Percentiles rank a stretch among this genome's conserved stretches.
These are phyloP conservation scores for Diarsia rubi DNA, from an alignment of 2,888 invertebrate genomes.

Conservation along the genomic window DNA sequence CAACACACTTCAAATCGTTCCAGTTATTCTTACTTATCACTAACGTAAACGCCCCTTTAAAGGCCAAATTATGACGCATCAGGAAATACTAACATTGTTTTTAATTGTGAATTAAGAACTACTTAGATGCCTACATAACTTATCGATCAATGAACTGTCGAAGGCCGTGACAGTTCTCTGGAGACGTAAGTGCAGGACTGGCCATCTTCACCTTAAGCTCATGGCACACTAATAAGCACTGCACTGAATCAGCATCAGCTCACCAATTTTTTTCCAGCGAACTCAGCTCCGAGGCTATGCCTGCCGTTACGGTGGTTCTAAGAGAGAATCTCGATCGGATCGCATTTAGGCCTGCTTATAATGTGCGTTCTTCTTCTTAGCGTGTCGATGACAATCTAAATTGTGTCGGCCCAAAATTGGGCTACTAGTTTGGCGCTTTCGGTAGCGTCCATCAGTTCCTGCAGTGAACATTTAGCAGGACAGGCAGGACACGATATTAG, in stretches of 20 bases:
- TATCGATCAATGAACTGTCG: not conserved
- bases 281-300: not conserved
- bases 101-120: not conserved
- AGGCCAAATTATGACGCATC: slow-evolving; percentile 29
- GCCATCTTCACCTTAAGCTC: not conserved
- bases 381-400: too few relatives aligned
- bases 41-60: slow-evolving; percentile 34
- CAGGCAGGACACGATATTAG: too few relatives aligned
- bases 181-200: not conserved
- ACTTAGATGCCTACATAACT: slow-evolving; percentile 4
- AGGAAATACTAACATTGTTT: slow-evolving; percentile 22
- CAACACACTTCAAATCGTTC: slow-evolving; percentile 7
- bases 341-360: not conserved
- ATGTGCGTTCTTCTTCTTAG: too few relatives aligned
- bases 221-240: not conserved
- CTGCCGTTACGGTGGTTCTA: not conserved
- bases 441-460: too few relatives aligned
- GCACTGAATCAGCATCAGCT: not conserved
- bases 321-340: not conserved
- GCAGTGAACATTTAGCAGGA: too few relatives aligned
- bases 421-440: too few relatives aligned
- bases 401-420: too few relatives aligned
- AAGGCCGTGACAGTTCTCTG: not conserved
- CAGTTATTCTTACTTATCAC: slow-evolving; percentile 50
- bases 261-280: not conserved